Percentiles rank a stretch among this genome's conserved stretches.
These are phyloP conservation scores for Notolepis coatsorum DNA, from an alignment of 2,797 vertebrate species.

Conservation along the genomic window DNA sequence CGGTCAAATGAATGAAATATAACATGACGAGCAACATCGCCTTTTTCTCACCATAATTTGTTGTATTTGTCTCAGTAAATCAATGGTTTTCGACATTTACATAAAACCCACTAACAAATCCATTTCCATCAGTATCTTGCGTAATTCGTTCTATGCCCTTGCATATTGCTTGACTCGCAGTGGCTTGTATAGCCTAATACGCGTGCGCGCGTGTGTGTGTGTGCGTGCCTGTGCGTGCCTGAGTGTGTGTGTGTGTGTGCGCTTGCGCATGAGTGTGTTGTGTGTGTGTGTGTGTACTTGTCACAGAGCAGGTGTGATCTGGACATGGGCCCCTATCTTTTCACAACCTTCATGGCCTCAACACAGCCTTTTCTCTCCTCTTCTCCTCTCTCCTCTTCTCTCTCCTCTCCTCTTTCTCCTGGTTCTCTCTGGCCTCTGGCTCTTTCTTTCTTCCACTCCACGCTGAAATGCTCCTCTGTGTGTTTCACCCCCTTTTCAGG, in stretches of 20 bases:
- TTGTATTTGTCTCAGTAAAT: no score
- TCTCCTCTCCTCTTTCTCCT: constrained; percentile 71
- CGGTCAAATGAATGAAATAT: no score
- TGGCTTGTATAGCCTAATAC: constrained; percentile 26
- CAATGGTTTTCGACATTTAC: neutral
- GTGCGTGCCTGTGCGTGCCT: no score
- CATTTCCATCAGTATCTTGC: no score
- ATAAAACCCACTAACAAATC: neutral
- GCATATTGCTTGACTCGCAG: constrained; percentile 37
- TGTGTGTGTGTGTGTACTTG: constrained; percentile 15
- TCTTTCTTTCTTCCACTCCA: constrained; percentile 63
- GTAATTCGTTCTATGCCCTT: constrained; percentile 23
- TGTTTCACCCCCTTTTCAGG: constrained; percentile 70
- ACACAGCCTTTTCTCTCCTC: constrained; percentile 50
- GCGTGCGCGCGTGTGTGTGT: constrained; percentile 12
- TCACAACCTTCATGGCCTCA: constrained; percentile 59
- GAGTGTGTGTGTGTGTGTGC: neutral
- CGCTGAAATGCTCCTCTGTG: constrained; percentile 66
- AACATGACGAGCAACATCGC: no score
- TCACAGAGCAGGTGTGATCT: constrained; percentile 69
- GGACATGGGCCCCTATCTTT: constrained; percentile 68
- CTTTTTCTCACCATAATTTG: no score
- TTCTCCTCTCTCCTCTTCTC: constrained; percentile 54
- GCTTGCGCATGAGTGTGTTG: neutral
- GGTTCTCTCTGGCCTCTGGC: no score